Conservation (phyloP, 2,797 vertebrate genomes). For the Smutsia gigantea region DNA sequence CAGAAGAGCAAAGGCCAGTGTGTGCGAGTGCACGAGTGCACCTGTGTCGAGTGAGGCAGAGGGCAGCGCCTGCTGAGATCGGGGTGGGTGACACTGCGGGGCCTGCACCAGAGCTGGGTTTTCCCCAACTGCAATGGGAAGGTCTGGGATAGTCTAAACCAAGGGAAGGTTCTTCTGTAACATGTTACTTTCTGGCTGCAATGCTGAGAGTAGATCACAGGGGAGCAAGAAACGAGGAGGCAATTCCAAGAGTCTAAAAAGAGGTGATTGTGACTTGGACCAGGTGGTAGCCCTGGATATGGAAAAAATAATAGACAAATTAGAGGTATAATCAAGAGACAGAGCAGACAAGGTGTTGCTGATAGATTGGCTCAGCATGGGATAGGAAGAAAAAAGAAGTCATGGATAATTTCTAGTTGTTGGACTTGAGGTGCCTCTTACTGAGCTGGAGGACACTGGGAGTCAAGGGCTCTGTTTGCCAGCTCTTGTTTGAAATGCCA, state of each 20-base stretch:
- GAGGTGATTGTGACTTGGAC: neutral
- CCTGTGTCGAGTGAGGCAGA: accelerated
- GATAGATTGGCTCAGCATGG: neutral
- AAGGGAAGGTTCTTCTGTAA: neutral
- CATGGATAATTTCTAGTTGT: too few species aligned
- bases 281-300: neutral
- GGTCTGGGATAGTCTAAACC: too few species aligned
- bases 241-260: neutral
- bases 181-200: neutral
- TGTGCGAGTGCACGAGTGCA: neutral
- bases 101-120: too few species aligned
- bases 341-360: neutral
- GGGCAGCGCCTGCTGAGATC: neutral
- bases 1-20: neutral
- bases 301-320: accelerated
- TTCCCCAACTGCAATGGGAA: neutral
- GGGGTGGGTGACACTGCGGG: neutral
- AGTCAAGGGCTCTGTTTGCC: neutral
- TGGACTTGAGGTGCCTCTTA: too few species aligned
- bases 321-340: neutral
- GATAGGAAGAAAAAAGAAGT: neutral
- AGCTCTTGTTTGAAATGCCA: neutral
- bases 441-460: neutral
- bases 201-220: neutral
- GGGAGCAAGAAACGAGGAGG: neutral